A percentile compares a stretch with the other conserved stretches of the same genome.
phyloP scores from a whole-genome alignment of 2,888 invertebrate genomes.

The Synergus gifuensis region DNA sequence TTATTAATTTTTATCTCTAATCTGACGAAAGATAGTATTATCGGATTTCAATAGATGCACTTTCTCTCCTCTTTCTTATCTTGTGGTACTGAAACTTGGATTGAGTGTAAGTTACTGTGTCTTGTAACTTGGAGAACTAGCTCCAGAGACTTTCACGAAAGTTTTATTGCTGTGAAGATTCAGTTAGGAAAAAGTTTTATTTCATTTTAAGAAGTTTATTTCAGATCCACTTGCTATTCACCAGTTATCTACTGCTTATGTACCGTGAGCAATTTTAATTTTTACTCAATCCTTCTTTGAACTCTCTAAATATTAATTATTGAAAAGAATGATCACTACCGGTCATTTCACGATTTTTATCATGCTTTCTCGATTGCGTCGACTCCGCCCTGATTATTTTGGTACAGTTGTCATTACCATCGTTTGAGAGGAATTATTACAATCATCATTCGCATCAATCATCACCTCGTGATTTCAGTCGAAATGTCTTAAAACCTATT shows the following conservation, averaged over 20 bases:
- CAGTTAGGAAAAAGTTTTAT: background rate
- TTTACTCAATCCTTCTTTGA: too few relatives aligned
- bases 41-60: background rate
- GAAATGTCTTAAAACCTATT: constrained; percentile 55
- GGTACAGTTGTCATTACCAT: constrained; percentile 1
- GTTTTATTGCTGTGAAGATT: background rate
- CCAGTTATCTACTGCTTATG: too few relatives aligned
- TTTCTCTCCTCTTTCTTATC: constrained; percentile 5
- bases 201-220: too few relatives aligned
- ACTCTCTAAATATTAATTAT: too few relatives aligned
- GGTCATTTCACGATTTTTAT: too few relatives aligned
- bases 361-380: too few relatives aligned
- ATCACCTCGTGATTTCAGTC: constrained; percentile 15
- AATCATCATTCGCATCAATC: constrained; percentile 30
- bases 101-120: background rate
- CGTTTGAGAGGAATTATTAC: background rate
- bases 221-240: too few relatives aligned
- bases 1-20: constrained; percentile 16
- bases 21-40: background rate
- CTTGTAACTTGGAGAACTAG: background rate
- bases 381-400: background rate
- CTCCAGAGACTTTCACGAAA: background rate
- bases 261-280: too few relatives aligned
- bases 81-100: background rate
- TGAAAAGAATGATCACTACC: too few relatives aligned